Conservation (phyloP, 2,888 invertebrate genomes). For the Stramonita haemastoma region DNA sequence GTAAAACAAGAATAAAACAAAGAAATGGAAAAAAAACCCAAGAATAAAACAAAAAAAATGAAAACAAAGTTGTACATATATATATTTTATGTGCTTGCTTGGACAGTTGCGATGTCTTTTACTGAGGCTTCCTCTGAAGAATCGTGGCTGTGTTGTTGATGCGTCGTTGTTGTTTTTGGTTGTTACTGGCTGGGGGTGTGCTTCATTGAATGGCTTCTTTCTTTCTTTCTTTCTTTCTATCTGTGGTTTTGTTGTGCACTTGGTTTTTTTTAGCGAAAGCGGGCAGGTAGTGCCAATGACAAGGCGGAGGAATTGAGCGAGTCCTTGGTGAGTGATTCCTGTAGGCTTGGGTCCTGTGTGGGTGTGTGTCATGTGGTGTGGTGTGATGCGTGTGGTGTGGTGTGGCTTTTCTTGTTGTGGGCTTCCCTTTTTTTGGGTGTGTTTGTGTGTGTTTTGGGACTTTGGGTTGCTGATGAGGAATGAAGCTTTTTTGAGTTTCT, state of each 20-base stretch:
- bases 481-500: no score
- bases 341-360: neutral
- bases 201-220: conserved; percentile 9
- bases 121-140: no score
- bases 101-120: neutral
- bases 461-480: no score
- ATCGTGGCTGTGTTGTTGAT: neutral
- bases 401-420: neutral
- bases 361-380: neutral
- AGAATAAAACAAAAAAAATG: no score
- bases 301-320: conserved; percentile 44
- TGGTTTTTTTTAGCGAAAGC: conserved; percentile 43
- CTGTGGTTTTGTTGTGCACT: conserved; percentile 26
- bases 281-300: conserved; percentile 46
- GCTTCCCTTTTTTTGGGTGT: neutral
- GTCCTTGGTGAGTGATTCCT: conserved; percentile 43
- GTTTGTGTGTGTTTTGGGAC: neutral
- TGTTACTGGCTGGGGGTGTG: no score
- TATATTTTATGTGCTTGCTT: neutral
- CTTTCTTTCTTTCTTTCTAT: no score
- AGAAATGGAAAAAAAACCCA: no score
- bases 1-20: no score
- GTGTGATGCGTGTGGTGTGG: neutral
- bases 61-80: no score
- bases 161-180: neutral